phyloP scores from a whole-genome alignment of 2,113 vertebrate genomes.

The Trichomycterus rosablanca region DNA sequence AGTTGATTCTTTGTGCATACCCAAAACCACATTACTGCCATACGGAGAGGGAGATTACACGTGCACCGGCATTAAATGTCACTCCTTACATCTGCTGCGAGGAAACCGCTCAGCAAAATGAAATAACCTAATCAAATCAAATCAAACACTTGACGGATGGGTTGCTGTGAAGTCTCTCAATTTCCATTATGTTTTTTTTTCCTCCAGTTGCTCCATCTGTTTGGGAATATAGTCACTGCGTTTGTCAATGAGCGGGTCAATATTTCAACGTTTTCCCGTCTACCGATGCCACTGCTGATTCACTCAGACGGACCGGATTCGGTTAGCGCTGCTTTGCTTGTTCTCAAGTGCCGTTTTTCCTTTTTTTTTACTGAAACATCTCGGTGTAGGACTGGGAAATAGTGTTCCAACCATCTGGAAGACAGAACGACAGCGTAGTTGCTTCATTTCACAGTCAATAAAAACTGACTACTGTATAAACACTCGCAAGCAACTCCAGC shows the following conservation, averaged over 20 bases:
- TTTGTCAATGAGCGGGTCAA: conserved; percentile 31
- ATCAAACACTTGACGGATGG: conserved; percentile 20
- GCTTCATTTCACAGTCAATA: conserved; percentile 29
- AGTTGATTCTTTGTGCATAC: background rate
- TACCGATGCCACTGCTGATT: conserved; percentile 24
- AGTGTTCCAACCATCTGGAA: conserved; percentile 26
- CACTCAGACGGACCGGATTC: conserved; percentile 13
- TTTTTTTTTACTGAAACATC: background rate
- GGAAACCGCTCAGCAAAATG: conserved; percentile 14
- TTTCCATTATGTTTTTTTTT: background rate
- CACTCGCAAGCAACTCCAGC: background rate
- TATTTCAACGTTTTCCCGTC: conserved; percentile 12
- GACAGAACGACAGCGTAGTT: conserved; percentile 9
- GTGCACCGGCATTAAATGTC: conserved; percentile 18
- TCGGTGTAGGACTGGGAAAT: conserved; percentile 14
- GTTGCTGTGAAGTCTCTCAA: background rate
- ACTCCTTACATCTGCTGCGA: conserved; percentile 18
- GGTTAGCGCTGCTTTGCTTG: conserved; percentile 7
- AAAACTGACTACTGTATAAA: conserved; percentile 18
- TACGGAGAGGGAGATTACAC: conserved; percentile 2
- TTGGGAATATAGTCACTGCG: conserved; percentile 15
- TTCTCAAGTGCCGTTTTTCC: background rate
- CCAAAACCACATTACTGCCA: background rate
- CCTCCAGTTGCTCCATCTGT: conserved; percentile 18
- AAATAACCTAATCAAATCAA: conserved; percentile 11